phyloP scores from a whole-genome alignment of 2,888 invertebrate genomes.

The Epinotia brunnichana region DNA sequence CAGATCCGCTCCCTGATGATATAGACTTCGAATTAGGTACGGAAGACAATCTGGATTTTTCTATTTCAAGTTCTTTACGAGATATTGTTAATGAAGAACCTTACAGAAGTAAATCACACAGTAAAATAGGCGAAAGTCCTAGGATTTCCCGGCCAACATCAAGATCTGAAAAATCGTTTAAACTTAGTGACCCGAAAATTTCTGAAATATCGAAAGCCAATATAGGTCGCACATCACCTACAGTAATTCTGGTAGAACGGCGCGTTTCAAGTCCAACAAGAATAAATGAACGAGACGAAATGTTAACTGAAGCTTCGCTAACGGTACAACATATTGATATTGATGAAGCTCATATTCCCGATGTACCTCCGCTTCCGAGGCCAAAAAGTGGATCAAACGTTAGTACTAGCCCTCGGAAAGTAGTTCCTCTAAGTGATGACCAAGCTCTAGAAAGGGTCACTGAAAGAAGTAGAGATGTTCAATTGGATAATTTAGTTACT shows the following conservation, averaged over 20 bases:
- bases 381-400: conserved; percentile 58
- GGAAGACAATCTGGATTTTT: conserved; percentile 76
- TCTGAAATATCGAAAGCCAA: conserved; percentile 82
- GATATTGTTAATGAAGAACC: conserved; percentile 82
- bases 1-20: conserved; percentile 92
- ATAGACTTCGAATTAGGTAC: conserved; percentile 86
- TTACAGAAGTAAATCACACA: conserved; percentile 75
- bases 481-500: conserved; percentile 80
- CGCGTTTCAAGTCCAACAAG: conserved; percentile 85
- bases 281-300: conserved; percentile 84
- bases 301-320: conserved; percentile 86
- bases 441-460: conserved; percentile 67
- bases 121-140: conserved; percentile 77
- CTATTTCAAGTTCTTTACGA: conserved; percentile 76
- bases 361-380: conserved; percentile 76
- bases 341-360: conserved; percentile 74
- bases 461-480: conserved; percentile 68
- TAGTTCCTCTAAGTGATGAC: conserved; percentile 55
- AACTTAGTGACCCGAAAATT: conserved; percentile 82
- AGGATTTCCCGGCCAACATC: conserved; percentile 81
- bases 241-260: conserved; percentile 85
- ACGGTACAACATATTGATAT: conserved; percentile 86
- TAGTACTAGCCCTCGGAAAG: conserved; percentile 54
- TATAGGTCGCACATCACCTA: conserved; percentile 84
- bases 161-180: conserved; percentile 82